Percentiles rank a stretch among this genome's conserved stretches.
These are phyloP conservation scores for Aptenodytes forsteri DNA, from an alignment of 2,113 vertebrate species.

Conservation along the genomic window DNA sequence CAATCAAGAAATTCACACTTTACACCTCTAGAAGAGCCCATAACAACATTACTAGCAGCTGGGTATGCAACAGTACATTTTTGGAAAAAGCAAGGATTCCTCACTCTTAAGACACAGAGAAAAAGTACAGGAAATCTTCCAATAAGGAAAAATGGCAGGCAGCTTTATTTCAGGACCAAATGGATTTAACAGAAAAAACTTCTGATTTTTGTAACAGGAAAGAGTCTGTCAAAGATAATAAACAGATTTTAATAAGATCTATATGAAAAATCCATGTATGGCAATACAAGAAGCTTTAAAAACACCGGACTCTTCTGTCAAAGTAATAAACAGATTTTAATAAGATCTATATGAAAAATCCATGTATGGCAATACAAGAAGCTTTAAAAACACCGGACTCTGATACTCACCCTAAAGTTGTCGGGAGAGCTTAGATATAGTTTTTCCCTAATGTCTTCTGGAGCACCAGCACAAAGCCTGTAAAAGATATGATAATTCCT, in stretches of 20 bases:
- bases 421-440: conserved; percentile 91
- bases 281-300: background rate
- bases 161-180: background rate
- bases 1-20: background rate
- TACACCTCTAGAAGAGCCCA: background rate
- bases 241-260: background rate
- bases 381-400: background rate
- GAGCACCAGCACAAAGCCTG: conserved; percentile 92
- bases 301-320: background rate
- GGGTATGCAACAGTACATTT: background rate
- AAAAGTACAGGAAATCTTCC: background rate
- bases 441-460: conserved; percentile 91
- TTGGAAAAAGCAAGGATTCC: background rate
- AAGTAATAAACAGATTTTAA: background rate
- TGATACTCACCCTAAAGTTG: conserved; percentile 88
- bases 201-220: background rate
- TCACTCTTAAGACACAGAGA: background rate
- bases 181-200: background rate
- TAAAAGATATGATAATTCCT: conserved; percentile 99
- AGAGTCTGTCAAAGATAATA: background rate
- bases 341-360: background rate
- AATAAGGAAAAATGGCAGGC: background rate
- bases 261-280: background rate
- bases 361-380: background rate
- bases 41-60: background rate